These are phyloP conservation scores for Cliona cf. orientalis DNA, from an alignment of 37 sponge, comb jelly and placozoan genomes.

Conservation along the genomic window DNA sequence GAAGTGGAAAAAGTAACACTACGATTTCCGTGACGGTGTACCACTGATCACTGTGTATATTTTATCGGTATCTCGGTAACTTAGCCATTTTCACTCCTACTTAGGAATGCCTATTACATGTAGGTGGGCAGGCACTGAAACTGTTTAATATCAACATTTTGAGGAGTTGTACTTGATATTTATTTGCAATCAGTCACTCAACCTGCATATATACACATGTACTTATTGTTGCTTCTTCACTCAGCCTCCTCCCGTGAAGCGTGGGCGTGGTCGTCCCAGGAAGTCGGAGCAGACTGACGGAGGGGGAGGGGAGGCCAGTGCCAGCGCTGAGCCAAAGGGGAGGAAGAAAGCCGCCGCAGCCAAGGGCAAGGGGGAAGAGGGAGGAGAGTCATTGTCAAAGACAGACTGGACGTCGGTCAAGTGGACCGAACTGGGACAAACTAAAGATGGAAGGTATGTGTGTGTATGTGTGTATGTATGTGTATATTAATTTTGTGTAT, in stretches of 20 bases:
- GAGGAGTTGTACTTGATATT: too few species aligned
- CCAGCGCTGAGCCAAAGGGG: background rate
- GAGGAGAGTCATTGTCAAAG: constrained; percentile 1
- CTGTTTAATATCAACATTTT: too few species aligned
- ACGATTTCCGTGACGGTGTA: too few species aligned
- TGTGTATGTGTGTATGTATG: too few species aligned
- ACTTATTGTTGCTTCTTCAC: background rate
- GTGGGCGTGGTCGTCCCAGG: constrained; percentile 21
- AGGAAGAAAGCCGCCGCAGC: background rate
- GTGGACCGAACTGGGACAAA: constrained; percentile 38
- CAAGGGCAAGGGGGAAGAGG: constrained; percentile 8
- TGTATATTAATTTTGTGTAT: too few species aligned
- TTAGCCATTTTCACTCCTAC: background rate
- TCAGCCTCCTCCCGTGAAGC: constrained; percentile 1
- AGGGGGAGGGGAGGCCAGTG: background rate
- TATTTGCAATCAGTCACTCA: background rate
- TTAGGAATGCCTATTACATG: background rate
- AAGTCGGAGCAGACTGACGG: background rate
- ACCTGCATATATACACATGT: background rate
- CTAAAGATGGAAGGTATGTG: constrained; percentile 40
- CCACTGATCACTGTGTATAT: too few species aligned
- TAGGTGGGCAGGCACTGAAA: too few species aligned
- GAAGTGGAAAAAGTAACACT: background rate
- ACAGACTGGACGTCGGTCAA: constrained; percentile 47
- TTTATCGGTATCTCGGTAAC: too few species aligned